Base-by-base conservation (phyloP, 2,113 vertebrate genomes). In the Butorides virescens region DNA sequence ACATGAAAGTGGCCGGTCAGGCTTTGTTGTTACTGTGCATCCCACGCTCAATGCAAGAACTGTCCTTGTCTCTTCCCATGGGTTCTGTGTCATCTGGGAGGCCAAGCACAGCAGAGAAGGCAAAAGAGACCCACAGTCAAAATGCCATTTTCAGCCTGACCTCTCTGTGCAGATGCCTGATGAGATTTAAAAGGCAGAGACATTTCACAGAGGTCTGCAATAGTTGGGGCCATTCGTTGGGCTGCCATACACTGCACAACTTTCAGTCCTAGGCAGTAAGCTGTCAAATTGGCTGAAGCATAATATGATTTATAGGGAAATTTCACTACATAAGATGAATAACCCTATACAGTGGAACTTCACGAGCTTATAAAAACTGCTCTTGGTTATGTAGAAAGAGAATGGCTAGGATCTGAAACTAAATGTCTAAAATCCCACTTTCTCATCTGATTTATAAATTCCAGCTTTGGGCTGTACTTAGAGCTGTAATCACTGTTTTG, bases 401-500 rank as follows among this genome's bases (percentile, higher is more conserved):
- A 78, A 84, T 44, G 66, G 27, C 26, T 92, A 75, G 13, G 50
- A 65, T 91, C 39, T 91, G 83, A 93, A 93, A 72, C 0, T 8
- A 65, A 92, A 78, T 55, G 88, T 62, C 44, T 85, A 71, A 92
- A 92, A 72, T 61, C 25, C 6, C 10, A 25, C 65, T 59, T 92
- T 92, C 37, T 80, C 2, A 2, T 78, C 70, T 93, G 74, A 87
- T 95, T 94, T 95, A 52, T 87, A 76, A 87, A 85, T 92, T 87
- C 39, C 36, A 85, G 46, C 42, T 89, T 95, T 15, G 90, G 67
- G 50, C 50, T 93, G 81, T 83, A 85, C 55, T 96, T 92, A 72
- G 61, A 95, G 36, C 76, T 87, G 76, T 78, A 92, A 89, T 92
- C 89, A 87, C 73, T 82, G 70, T 91, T 91, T 85, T 89, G 88